A percentile compares a stretch with the other conserved stretches of the same genome.
These are phyloP conservation scores for Euplexia lucipara DNA, from an alignment of 2,888 invertebrate species.

Conservation along the genomic window DNA sequence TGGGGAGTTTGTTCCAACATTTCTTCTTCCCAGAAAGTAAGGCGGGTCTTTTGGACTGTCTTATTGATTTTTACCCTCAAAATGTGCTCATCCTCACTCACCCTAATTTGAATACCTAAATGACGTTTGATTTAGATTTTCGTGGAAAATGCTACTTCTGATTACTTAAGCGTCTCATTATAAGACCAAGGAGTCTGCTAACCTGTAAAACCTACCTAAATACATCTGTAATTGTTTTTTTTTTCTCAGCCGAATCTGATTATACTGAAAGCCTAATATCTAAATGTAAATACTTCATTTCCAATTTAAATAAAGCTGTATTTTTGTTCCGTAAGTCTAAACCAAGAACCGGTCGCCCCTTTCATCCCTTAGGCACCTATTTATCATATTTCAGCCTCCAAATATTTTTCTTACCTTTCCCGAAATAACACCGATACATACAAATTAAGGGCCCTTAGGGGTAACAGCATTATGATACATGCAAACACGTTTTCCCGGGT, in stretches of 20 bases:
- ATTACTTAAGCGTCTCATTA: neutral
- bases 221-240: constrained; percentile 16
- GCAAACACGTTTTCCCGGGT: constrained; percentile 32
- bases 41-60: too few relatives aligned
- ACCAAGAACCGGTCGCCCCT: constrained; percentile 18
- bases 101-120: too few relatives aligned
- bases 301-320: constrained; percentile 28
- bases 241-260: neutral
- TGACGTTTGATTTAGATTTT: neutral
- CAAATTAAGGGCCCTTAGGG: constrained; percentile 41
- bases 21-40: too few relatives aligned
- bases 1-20: too few relatives aligned
- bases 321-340: constrained; percentile 29
- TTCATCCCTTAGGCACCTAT: constrained; percentile 47
- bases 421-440: constrained; percentile 48
- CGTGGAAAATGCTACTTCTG: neutral
- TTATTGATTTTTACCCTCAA: too few relatives aligned
- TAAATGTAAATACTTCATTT: constrained; percentile 14
- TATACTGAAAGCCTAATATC: neutral
- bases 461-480: constrained; percentile 35
- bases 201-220: neutral
- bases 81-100: too few relatives aligned
- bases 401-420: constrained; percentile 48
- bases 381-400: constrained; percentile 40
- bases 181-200: neutral